Evolutionary conservation across 2,888 invertebrate genomes (phyloP).

Genomic region (Iselma pallidipennis): DNA sequence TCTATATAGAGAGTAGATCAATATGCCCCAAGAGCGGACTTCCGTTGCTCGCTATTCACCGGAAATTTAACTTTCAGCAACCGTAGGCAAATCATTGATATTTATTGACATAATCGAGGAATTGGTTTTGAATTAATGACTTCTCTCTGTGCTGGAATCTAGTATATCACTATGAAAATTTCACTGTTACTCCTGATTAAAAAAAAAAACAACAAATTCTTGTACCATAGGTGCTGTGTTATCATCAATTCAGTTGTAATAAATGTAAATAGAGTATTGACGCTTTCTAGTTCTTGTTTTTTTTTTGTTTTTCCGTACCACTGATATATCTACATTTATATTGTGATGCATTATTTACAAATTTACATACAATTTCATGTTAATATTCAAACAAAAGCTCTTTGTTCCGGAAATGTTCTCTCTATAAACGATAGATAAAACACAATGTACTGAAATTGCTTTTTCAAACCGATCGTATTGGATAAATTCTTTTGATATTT

Average conservation of each 20-base stretch:
- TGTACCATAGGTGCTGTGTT: too few relatives aligned
- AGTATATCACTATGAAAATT: neutral
- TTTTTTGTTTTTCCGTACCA: neutral
- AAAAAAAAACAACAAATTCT: neutral
- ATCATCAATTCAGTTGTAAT: neutral
- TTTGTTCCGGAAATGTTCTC: slow-evolving; percentile 9
- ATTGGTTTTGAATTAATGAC: slow-evolving; percentile 22
- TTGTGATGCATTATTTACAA: slow-evolving; percentile 10
- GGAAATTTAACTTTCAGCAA: slow-evolving; percentile 34
- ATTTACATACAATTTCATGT: slow-evolving; percentile 11
- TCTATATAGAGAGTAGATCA: slow-evolving; percentile 25
- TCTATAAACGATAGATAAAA: slow-evolving; percentile 3
- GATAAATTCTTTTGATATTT: slow-evolving; percentile 3
- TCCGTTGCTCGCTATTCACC: slow-evolving; percentile 31
- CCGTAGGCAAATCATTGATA: slow-evolving; percentile 34
- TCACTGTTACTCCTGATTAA: neutral
- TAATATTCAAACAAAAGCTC: slow-evolving; percentile 8
- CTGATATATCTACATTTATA: slow-evolving; percentile 4
- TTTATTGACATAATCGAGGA: slow-evolving; percentile 29
- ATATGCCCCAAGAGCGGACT: slow-evolving; percentile 32
- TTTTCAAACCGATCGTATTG: neutral
- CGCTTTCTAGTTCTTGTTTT: neutral
- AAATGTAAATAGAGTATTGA: too few relatives aligned
- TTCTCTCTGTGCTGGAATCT: slow-evolving; percentile 10
- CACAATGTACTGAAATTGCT: slow-evolving; percentile 5